Evolutionary conservation across 2,888 invertebrate species (phyloP).

Genomic region (Nasonia oneida): DNA sequence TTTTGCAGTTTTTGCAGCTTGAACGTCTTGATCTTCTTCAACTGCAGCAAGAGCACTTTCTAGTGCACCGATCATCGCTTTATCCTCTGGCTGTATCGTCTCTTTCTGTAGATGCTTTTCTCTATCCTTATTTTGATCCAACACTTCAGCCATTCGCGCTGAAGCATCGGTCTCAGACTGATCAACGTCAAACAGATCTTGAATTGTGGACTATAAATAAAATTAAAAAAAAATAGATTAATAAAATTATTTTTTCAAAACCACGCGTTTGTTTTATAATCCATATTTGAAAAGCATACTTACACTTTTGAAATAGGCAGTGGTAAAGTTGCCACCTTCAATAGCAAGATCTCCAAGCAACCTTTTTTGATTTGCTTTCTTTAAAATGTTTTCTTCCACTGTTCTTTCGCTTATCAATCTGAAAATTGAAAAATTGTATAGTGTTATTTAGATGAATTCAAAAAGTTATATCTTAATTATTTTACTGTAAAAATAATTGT

Average conservation of each 20-base stretch:
- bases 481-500: constrained; percentile 64
- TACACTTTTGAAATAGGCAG: constrained; percentile 95
- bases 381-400: constrained; percentile 99
- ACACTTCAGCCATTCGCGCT: constrained; percentile 82
- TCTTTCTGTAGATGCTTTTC: constrained; percentile 76
- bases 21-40: constrained; percentile 97
- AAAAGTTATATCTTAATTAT: background rate
- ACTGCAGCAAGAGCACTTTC: constrained; percentile 93
- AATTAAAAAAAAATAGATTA: constrained; percentile 45
- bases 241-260: background rate
- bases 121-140: constrained; percentile 80
- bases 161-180: constrained; percentile 83
- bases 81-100: constrained; percentile 79
- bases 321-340: constrained; percentile 99
- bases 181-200: constrained; percentile 93
- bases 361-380: constrained; percentile 98
- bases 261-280: background rate
- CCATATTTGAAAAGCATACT: constrained; percentile 70
- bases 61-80: constrained; percentile 84
- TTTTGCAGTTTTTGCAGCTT: constrained; percentile 92
- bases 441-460: background rate
- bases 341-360: constrained; percentile 97
- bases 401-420: constrained; percentile 98
- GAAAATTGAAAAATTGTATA: constrained; percentile 62
- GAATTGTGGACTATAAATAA: constrained; percentile 88